Percentiles rank a stretch among this genome's conserved stretches.
Evolutionary conservation across 2,888 invertebrate species (phyloP).

Genomic region (Catocala fraxini): DNA sequence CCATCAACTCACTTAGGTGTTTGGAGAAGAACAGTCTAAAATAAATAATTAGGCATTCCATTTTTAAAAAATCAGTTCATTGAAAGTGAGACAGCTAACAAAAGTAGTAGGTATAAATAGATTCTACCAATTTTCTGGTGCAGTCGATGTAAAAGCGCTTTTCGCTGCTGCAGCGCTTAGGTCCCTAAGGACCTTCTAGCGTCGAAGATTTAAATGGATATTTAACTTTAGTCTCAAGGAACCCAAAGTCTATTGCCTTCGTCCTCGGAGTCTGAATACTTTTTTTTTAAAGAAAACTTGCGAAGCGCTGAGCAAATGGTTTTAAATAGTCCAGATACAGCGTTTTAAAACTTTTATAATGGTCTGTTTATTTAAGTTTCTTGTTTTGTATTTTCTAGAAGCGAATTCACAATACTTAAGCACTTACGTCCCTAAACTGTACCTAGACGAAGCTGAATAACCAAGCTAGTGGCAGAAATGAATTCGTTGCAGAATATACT

Average conservation of each 20-base stretch:
- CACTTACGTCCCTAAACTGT: too few species aligned
- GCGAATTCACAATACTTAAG: conserved; percentile 8
- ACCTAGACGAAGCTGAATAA: too few species aligned
- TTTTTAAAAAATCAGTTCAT: conserved; percentile 5
- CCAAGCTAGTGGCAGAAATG: too few species aligned
- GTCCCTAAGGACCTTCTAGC: conserved; percentile 67
- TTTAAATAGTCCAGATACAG: conserved; percentile 75
- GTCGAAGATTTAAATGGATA: conserved; percentile 87
- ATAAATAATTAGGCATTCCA: too few species aligned
- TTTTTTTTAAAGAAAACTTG: conserved; percentile 74
- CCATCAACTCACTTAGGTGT: too few species aligned
- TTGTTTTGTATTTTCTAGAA: conserved; percentile 39
- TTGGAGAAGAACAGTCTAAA: too few species aligned
- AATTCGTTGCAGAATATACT: too few species aligned
- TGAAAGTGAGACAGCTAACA: conserved; percentile 21
- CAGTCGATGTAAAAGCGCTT: conserved; percentile 55
- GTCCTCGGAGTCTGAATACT: conserved; percentile 64
- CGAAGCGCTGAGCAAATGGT: conserved; percentile 81
- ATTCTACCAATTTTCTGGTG: conserved; percentile 53
- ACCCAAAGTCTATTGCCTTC: conserved; percentile 83
- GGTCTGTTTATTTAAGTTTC: conserved; percentile 49
- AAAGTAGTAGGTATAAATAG: conserved; percentile 26
- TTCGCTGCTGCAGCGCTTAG: conserved; percentile 74
- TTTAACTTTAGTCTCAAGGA: conserved; percentile 86
- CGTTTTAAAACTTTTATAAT: conserved; percentile 54